phyloP scores from a whole-genome alignment of 2,888 invertebrate genomes.

The Ischnura elegans region DNA sequence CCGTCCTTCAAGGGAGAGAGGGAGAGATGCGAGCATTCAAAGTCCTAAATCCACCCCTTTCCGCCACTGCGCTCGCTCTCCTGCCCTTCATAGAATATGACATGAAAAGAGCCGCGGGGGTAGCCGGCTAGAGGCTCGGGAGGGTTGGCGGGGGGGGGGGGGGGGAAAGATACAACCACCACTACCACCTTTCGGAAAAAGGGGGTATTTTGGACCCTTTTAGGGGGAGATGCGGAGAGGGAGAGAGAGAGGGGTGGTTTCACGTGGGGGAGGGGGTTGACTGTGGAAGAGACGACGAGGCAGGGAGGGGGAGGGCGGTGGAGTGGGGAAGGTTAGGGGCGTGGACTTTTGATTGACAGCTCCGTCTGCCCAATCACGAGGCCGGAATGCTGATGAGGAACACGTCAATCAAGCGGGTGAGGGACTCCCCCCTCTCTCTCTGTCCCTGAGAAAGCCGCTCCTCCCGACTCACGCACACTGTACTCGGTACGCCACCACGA shows the following conservation, averaged over 20 bases:
- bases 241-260: conserved; percentile 26
- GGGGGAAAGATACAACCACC: neutral
- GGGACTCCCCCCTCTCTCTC: neutral
- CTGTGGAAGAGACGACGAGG: neutral
- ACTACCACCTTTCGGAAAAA: neutral
- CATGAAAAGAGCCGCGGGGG: conserved; percentile 65
- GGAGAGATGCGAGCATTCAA: conserved; percentile 47
- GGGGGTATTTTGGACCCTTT: neutral
- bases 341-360: conserved; percentile 86
- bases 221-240: neutral
- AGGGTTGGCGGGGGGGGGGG: neutral
- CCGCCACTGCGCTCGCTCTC: conserved; percentile 51
- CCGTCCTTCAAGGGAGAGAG: conserved; percentile 15
- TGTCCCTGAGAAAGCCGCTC: conserved; percentile 42
- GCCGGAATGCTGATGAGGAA: conserved; percentile 86
- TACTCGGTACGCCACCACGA: neutral
- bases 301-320: neutral
- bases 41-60: conserved; percentile 61
- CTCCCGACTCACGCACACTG: neutral
- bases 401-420: conserved; percentile 68
- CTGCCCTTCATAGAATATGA: conserved; percentile 63
- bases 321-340: conserved; percentile 67
- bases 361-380: conserved; percentile 88
- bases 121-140: neutral
- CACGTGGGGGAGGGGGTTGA: neutral